Base-by-base conservation (phyloP, 2,113 vertebrate genomes). In the Ceyx margarethae region DNA sequence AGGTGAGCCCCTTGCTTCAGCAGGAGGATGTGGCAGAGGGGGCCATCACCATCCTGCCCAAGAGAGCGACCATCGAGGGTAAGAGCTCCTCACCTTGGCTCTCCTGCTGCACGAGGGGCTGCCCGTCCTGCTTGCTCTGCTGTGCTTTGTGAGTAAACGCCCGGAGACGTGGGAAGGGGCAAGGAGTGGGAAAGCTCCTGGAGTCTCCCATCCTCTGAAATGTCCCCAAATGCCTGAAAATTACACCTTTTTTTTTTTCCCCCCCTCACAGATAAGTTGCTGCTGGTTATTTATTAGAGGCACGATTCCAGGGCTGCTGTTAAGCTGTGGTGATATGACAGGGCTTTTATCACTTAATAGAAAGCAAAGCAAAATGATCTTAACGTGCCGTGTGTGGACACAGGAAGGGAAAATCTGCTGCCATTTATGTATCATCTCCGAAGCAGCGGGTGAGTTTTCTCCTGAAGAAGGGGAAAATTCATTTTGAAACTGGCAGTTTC, bases 41-140 rank as follows among this genome's bases (percentile, higher is more conserved):
- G 19, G 98, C 99, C 57, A 98, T 99, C 95, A 99, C 99, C 80
- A 99, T 99, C 85, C 97, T 99, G 93, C 99, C 99, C 11, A 99
- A 99, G 97, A 96, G 99, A 92, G 98, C 98, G 12, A 98, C 98
- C 13, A 98, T 99, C 46, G 98, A 97, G 85, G 99, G 99, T 99
- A 97, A 78, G 95, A 54, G 50, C 31, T 79, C 26, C 31, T 64
- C 46, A 26, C 3, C 7, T 11, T 15, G 10, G 6, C n/a, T 45
- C 13, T 22, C 31, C 72, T 15, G 20, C 21, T 80, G 58, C 67
- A 51, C 51, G 73, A 18, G 1, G 2, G 4, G 9, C 46, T 1
- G 0, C 19, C 73, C 2, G 0, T 19, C 3, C 1, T 9, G 7
- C 7, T 50, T 10, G 8, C 28, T 12, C 4, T 0, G 1, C 0